Evolutionary conservation across 2,888 invertebrate species (phyloP).

Genomic region (Amaurobius ferox): DNA sequence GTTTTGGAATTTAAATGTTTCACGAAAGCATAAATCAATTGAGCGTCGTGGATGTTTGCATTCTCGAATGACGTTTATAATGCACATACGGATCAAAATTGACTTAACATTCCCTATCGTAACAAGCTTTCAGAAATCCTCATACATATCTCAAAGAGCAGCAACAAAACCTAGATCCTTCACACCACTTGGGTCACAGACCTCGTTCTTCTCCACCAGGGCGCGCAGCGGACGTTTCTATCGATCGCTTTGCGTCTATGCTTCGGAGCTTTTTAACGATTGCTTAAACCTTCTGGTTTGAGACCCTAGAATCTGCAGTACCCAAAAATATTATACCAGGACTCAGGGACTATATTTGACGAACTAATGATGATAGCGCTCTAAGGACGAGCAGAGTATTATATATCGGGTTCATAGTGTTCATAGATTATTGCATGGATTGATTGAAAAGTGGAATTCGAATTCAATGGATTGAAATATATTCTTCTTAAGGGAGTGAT

Average conservation of each 20-base stretch:
- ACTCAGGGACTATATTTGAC: neutral
- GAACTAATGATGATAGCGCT: neutral
- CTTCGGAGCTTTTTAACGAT: slow-evolving; percentile 12
- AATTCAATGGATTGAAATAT: neutral
- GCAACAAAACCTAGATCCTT: slow-evolving; percentile 14
- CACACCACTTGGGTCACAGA: slow-evolving; percentile 14
- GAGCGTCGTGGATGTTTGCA: too few relatives aligned
- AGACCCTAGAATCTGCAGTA: slow-evolving; percentile 12
- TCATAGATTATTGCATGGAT: too few relatives aligned
- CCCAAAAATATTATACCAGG: slow-evolving; percentile 14
- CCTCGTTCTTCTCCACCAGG: neutral
- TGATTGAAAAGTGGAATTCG: neutral
- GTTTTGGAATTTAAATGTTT: too few relatives aligned
- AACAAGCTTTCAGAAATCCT: slow-evolving; percentile 1
- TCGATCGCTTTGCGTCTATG: slow-evolving; percentile 16
- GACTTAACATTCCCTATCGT: neutral
- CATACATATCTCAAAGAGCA: slow-evolving; percentile 5
- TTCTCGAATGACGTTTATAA: too few relatives aligned
- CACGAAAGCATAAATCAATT: too few relatives aligned
- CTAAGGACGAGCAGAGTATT: neutral
- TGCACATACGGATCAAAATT: too few relatives aligned
- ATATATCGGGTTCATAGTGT: too few relatives aligned
- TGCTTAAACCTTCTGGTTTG: slow-evolving; percentile 16
- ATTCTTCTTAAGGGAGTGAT: neutral
- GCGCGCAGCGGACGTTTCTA: neutral